Percentiles rank a stretch among this genome's conserved stretches.
These are phyloP conservation scores for Scalopus aquaticus DNA, from an alignment of 2,113 vertebrate species.

Conservation along the genomic window DNA sequence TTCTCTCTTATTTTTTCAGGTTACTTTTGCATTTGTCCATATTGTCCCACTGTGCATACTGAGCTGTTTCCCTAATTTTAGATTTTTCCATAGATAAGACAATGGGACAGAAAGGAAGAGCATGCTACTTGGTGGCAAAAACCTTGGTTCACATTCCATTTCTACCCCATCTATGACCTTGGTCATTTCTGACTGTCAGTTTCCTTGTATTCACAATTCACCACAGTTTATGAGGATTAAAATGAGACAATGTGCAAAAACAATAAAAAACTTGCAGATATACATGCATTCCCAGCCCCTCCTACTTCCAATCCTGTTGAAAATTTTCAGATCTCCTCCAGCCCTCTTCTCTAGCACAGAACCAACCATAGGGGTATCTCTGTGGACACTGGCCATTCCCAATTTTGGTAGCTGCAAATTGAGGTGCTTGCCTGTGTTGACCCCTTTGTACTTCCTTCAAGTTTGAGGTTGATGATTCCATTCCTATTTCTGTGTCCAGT, in stretches of 20 bases:
- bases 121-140: background rate
- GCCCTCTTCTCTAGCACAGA: background rate
- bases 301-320: background rate
- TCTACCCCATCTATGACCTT: background rate
- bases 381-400: background rate
- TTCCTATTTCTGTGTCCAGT: constrained; percentile 83
- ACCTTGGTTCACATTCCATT: background rate
- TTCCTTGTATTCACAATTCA: constrained; percentile 16
- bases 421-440: constrained; percentile 22
- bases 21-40: background rate
- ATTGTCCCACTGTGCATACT: background rate
- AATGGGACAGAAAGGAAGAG: background rate
- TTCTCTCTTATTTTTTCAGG: background rate
- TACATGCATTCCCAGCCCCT: background rate
- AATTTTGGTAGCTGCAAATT: background rate
- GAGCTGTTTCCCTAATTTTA: background rate
- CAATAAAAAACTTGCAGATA: background rate
- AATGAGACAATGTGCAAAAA: background rate
- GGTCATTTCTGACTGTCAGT: background rate
- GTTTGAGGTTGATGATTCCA: background rate
- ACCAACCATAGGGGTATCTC: background rate
- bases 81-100: background rate
- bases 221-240: background rate
- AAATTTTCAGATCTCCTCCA: background rate
- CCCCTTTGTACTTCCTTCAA: background rate